These are phyloP conservation scores for Pteropus rufus DNA, from an alignment of 2,797 vertebrate species.

Conservation along the genomic window DNA sequence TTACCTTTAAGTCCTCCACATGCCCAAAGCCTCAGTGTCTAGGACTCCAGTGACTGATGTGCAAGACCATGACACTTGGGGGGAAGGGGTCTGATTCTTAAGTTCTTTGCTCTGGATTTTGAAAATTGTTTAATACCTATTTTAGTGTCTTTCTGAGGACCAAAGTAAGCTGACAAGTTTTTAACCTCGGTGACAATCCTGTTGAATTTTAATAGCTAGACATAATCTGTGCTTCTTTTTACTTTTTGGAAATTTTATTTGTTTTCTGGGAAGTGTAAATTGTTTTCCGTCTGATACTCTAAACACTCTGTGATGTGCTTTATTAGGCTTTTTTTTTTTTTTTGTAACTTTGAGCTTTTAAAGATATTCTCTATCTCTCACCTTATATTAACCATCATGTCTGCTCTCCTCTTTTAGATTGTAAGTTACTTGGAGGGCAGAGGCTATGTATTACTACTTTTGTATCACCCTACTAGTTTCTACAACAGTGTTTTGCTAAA, in stretches of 20 bases:
- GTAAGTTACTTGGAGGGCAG: background rate
- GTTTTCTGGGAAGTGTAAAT: background rate
- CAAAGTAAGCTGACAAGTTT: background rate
- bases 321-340: background rate
- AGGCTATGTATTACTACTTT: background rate
- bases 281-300: background rate
- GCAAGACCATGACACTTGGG: background rate
- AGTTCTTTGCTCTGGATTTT: background rate
- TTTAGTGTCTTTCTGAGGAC: background rate
- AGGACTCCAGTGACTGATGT: background rate
- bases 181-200: background rate
- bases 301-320: background rate
- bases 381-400: background rate
- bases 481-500: background rate
- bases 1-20: background rate
- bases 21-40: background rate
- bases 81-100: background rate
- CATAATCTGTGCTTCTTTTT: background rate
- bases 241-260: background rate
- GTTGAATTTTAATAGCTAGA: slow-evolving; percentile 1
- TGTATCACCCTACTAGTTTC: background rate
- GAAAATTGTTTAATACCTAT: background rate
- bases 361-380: background rate
- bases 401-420: background rate
- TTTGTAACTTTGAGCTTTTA: background rate